These are phyloP conservation scores for Streptopelia turtur DNA, from an alignment of 2,797 vertebrate genomes.

Conservation along the genomic window DNA sequence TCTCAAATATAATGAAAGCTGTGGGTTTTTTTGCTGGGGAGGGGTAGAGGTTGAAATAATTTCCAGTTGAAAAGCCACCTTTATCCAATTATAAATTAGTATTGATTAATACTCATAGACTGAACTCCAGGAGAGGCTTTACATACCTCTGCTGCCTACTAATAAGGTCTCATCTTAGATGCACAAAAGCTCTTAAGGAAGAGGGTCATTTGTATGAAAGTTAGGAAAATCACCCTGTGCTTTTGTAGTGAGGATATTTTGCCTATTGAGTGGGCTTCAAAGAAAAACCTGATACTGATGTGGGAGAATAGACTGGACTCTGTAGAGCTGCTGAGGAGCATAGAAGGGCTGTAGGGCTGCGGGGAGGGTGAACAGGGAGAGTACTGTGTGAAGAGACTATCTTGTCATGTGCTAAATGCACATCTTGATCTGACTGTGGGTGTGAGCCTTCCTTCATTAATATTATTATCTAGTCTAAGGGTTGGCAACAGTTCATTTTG, in stretches of 20 bases:
- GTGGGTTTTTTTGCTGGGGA: too few species aligned
- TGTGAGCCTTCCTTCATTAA: background rate
- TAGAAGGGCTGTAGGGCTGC: background rate
- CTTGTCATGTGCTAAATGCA: background rate
- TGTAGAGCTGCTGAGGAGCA: background rate
- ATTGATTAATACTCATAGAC: constrained; percentile 32
- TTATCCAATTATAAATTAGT: constrained; percentile 13
- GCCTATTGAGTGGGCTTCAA: background rate
- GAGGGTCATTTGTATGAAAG: background rate
- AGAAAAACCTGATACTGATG: background rate
- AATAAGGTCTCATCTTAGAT: background rate
- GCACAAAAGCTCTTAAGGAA: background rate
- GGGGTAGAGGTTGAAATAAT: background rate
- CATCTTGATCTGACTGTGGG: background rate
- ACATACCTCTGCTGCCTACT: background rate
- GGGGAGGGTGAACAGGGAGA: too few species aligned
- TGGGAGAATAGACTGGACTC: background rate
- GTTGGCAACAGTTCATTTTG: background rate
- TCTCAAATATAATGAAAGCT: background rate
- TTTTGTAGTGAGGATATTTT: background rate
- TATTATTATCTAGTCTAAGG: background rate
- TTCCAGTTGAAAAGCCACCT: background rate
- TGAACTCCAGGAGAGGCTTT: background rate
- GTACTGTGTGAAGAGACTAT: background rate
- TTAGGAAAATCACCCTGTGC: background rate